Evolutionary conservation across 2,113 vertebrate species (phyloP), one percentile per base, ranked within the genome.

Genomic region (Trogon surrucura): DNA sequence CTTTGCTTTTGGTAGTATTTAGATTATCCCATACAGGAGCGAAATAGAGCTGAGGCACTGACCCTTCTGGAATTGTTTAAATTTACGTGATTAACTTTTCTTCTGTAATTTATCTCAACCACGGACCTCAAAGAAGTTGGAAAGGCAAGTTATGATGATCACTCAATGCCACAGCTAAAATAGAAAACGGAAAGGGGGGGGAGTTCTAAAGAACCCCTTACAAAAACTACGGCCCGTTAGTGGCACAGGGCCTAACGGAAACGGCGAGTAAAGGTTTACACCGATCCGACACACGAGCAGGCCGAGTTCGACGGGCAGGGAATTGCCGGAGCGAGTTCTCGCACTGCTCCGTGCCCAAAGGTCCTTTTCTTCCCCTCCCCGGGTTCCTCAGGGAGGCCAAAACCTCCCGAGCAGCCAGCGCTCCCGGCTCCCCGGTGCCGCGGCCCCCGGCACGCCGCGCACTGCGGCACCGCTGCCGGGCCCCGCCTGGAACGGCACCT

Each of bases 371-470:
- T 32, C 3, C 45, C 32, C 20, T 17, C 9, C 9, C 27, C 1
- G 8, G 11, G 6, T 16, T 44, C 5, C 9, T 36, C 67, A 4
- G 36, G 32, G 14, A 15, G 16, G 22, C 30, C 11, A 1, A 3
- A 10, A 4, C 14, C 45, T 10, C 5, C 32, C 0, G 13, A 5
- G 34, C 38, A 10, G 45, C 22, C 36, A 5, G 21, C 7, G 8
- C 50, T 8, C n/a, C 1, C 21, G 26, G 14, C 29, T 8, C 5
- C 4, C 9, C 1, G 41, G 1, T 13, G 14, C 23, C 18, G 45
- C 6, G 4, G 12, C 23, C 1, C n/a, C 48, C 23, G 13, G 19
- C 1, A 2, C 5, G 34, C 32, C 2, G 14, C 15, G 13, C 10
- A 69, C 6, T 38, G 47, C 47, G 13, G 32, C 7, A 30, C 30